Evolutionary conservation across 2,113 vertebrate genomes (phyloP).

Genomic region (Megaleporinus macrocephalus): DNA sequence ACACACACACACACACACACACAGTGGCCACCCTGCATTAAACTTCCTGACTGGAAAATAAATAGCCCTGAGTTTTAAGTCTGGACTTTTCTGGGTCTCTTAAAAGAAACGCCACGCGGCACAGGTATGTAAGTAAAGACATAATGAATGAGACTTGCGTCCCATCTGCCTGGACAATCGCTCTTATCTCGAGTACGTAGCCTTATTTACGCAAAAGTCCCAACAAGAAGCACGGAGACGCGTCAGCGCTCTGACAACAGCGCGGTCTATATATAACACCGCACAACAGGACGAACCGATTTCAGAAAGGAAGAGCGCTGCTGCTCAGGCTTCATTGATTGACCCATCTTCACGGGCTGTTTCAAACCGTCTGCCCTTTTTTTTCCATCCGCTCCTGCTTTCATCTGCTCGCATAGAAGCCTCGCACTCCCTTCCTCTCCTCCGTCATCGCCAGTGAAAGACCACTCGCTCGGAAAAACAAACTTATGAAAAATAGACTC

Average conservation of each 20-base stretch:
- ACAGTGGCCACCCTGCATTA: no score
- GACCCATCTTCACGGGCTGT: constrained; percentile 3
- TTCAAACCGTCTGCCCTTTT: constrained; percentile 14
- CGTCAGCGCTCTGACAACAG: not conserved
- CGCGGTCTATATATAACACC: constrained; percentile 17
- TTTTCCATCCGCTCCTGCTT: constrained; percentile 40
- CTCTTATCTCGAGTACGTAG: not conserved
- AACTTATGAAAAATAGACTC: not conserved
- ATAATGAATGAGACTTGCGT: no score
- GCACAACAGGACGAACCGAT: constrained; percentile 30
- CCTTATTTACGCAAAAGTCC: not conserved
- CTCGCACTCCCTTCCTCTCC: constrained; percentile 10
- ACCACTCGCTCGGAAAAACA: not conserved
- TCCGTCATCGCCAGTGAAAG: not conserved
- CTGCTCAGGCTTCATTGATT: constrained; percentile 18
- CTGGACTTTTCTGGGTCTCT: no score
- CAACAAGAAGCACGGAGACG: not conserved
- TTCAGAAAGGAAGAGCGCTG: not conserved
- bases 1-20: no score
- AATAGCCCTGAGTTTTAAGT: no score
- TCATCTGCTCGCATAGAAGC: constrained; percentile 35
- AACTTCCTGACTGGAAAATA: no score
- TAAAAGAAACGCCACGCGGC: no score
- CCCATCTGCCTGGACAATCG: not conserved
- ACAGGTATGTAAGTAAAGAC: no score